These are phyloP conservation scores for Macheiramphus alcinus DNA, from an alignment of 2,113 vertebrate genomes.

Conservation along the genomic window DNA sequence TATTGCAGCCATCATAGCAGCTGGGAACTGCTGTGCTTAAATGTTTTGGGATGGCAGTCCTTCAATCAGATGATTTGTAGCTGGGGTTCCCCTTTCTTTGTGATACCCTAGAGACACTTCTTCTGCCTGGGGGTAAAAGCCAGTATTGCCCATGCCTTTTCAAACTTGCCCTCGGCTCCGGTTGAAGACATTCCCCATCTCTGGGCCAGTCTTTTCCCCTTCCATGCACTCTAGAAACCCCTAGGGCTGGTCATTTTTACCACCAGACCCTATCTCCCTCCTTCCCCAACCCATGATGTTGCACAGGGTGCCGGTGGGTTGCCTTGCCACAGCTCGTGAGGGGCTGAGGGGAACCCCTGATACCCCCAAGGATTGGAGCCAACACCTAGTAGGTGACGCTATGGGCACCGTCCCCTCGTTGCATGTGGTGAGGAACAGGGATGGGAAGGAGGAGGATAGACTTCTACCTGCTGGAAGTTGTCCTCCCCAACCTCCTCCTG, in stretches of 20 bases:
- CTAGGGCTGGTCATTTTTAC: neutral
- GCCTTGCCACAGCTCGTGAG: neutral
- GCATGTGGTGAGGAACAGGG: neutral
- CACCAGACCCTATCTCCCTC: neutral
- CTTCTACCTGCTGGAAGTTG: neutral
- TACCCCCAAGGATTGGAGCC: neutral
- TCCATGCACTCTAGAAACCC: neutral
- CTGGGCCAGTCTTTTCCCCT: neutral
- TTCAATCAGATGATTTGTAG: neutral
- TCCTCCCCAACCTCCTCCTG: neutral
- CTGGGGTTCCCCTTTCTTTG: neutral
- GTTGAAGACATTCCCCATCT: neutral
- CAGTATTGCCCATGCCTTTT: neutral
- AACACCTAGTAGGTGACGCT: neutral
- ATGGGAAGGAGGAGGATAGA: neutral
- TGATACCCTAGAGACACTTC: neutral
- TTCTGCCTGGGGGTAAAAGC: neutral
- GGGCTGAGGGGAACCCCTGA: neutral
- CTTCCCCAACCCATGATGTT: neutral
- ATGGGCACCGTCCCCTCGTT: fast-evolving
- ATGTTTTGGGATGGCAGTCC: neutral
- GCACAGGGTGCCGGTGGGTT: neutral
- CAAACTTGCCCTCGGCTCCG: neutral
- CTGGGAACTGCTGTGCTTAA: neutral
- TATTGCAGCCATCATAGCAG: neutral